A percentile compares a stretch with the other conserved stretches of the same genome.
Conservation (phyloP, 2,888 invertebrate genomes). For the Nephrotoma flavescens region DNA sequence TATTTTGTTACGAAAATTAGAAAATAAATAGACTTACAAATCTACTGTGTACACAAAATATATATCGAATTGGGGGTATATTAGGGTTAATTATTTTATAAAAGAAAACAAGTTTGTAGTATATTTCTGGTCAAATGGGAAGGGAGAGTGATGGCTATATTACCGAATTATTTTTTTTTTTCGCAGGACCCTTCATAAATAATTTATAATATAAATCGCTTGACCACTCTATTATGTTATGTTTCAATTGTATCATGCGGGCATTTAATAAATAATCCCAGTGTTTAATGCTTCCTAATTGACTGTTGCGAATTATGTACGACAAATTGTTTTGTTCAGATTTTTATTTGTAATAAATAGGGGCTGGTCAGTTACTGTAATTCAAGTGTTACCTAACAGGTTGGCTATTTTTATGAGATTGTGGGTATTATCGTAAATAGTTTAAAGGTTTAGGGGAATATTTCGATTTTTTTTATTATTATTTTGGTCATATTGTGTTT, state of each 20-base stretch:
- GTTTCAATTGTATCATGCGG: neutral
- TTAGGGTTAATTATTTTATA: neutral
- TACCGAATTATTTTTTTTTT: neutral
- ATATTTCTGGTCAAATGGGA: neutral
- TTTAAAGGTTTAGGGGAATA: too few relatives aligned
- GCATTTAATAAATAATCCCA: neutral
- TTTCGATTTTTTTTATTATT: too few relatives aligned
- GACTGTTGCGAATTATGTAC: neutral
- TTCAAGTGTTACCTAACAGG: neutral
- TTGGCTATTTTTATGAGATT: neutral
- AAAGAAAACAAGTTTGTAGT: too few relatives aligned
- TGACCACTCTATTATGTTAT: neutral
- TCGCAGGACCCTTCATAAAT: neutral
- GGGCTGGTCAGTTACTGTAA: neutral
- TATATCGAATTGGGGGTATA: neutral
- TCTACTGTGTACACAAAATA: neutral
- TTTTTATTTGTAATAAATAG: neutral
- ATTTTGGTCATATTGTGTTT: too few relatives aligned
- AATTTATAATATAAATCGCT: neutral
- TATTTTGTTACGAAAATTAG: neutral
- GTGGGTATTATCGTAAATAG: too few relatives aligned
- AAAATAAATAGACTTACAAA: neutral
- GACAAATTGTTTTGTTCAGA: neutral
- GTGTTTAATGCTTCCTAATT: neutral
- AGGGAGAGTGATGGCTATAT: neutral